Percentiles rank a stretch among this genome's conserved stretches.
Conservation (phyloP, 2,797 vertebrate species). For the Lagodon rhomboides region DNA sequence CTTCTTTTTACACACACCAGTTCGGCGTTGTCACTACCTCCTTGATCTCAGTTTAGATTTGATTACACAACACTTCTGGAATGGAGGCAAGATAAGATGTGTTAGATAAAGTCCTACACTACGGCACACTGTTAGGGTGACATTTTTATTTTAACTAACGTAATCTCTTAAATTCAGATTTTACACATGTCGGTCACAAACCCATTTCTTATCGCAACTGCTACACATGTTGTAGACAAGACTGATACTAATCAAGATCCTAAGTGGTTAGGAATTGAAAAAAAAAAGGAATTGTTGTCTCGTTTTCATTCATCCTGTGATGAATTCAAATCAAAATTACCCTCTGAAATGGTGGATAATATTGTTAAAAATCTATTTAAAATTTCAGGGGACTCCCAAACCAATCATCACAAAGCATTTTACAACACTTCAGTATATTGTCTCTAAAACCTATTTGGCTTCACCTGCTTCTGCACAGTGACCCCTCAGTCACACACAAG, state of each 20-base stretch:
- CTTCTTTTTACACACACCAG: no score
- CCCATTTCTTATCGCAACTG: neutral
- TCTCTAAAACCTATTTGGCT: conserved; percentile 13
- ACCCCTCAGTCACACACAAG: conserved; percentile 38
- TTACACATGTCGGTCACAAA: neutral
- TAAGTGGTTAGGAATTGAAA: neutral
- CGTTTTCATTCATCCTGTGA: no score
- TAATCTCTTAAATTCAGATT: neutral
- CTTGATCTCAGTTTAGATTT: no score
- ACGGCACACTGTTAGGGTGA: no score
- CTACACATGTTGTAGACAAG: neutral
- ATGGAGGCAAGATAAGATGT: neutral
- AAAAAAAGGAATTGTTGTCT: no score
- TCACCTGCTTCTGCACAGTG: conserved; percentile 22
- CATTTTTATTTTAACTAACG: no score
- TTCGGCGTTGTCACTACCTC: no score
- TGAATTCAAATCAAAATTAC: neutral
- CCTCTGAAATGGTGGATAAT: neutral
- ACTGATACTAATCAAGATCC: neutral
- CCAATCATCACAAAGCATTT: conserved; percentile 8
- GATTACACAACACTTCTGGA: no score
- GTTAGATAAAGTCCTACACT: no score
- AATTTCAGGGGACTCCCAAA: neutral
- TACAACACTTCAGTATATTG: conserved; percentile 5
- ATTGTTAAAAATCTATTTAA: neutral